Evolutionary conservation across 2,797 vertebrate species (phyloP).

Genomic region (Ctenopoma kingsleyae): DNA sequence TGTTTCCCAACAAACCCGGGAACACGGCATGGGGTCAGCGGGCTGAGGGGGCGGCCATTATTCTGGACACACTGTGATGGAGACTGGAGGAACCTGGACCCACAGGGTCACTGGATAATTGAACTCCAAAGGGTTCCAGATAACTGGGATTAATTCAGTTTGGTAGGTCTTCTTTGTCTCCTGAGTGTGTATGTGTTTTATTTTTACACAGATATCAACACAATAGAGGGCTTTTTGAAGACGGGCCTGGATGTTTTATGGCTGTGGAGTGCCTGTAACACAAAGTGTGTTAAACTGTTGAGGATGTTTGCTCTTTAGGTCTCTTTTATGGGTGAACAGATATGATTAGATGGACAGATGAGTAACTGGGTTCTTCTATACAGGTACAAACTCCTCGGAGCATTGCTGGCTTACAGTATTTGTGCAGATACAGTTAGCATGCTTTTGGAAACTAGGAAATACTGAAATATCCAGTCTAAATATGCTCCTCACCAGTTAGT

Average conservation of each 20-base stretch:
- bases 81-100: constrained; percentile 82
- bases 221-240: constrained; percentile 19
- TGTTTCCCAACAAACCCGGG: constrained; percentile 87
- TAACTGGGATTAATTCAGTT: constrained; percentile 62
- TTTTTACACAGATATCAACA: constrained; percentile 19
- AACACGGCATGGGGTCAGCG: constrained; percentile 88
- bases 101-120: constrained; percentile 84
- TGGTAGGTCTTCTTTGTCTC: constrained; percentile 27
- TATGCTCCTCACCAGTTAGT: background rate
- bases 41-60: constrained; percentile 85
- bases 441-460: constrained; percentile 1
- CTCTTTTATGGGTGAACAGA: constrained; percentile 25
- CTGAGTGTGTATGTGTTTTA: constrained; percentile 3
- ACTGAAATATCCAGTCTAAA: background rate
- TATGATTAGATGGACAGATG: constrained; percentile 38
- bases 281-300: constrained; percentile 28
- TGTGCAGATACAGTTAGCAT: background rate
- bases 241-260: constrained; percentile 33
- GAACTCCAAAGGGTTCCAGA: constrained; percentile 60
- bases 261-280: constrained; percentile 12
- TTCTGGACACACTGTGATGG: constrained; percentile 85
- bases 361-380: constrained; percentile 1
- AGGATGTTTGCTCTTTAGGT: constrained; percentile 10
- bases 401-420: background rate
- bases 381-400: background rate